Evolutionary conservation across 2,113 vertebrate species (phyloP).

Genomic region (Martes martes): DNA sequence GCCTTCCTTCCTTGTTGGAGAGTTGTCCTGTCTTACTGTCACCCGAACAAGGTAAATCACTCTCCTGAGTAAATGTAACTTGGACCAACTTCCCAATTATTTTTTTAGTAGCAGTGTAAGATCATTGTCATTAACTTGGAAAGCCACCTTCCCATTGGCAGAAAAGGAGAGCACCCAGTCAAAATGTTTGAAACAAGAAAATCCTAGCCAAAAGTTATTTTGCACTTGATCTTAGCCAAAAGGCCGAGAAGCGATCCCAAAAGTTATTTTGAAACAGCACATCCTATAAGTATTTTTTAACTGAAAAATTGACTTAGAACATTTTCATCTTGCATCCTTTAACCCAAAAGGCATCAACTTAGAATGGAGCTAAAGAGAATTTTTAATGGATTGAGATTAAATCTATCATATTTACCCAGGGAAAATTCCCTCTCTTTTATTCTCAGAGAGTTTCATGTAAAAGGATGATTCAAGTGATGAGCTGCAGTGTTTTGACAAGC

Average conservation of each 20-base stretch:
- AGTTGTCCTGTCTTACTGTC: neutral
- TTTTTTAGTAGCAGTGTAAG: neutral
- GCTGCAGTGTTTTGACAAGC: slow-evolving; percentile 55
- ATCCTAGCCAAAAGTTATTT: neutral
- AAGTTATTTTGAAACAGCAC: neutral
- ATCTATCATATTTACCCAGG: slow-evolving; percentile 30
- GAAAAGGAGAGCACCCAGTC: neutral
- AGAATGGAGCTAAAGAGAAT: slow-evolving; percentile 42
- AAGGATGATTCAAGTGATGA: slow-evolving; percentile 54
- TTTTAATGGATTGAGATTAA: slow-evolving; percentile 51
- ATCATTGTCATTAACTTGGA: neutral
- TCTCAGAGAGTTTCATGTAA: slow-evolving; percentile 46
- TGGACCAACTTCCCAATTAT: neutral
- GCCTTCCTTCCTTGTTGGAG: neutral
- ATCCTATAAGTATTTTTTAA: slow-evolving; percentile 13
- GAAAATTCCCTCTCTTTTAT: slow-evolving; percentile 59
- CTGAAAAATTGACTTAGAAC: neutral
- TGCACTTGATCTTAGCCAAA: neutral
- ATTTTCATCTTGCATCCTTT: slow-evolving; percentile 42
- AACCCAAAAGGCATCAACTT: slow-evolving; percentile 30
- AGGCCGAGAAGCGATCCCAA: neutral
- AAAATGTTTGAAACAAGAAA: neutral
- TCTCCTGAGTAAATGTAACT: neutral
- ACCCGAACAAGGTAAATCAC: neutral
- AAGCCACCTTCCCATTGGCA: neutral